Percentiles rank a stretch among this genome's conserved stretches.
These are phyloP conservation scores for Cliona cf. orientalis DNA, from an alignment of 37 sponge, comb jelly and placozoan genomes.

Conservation along the genomic window DNA sequence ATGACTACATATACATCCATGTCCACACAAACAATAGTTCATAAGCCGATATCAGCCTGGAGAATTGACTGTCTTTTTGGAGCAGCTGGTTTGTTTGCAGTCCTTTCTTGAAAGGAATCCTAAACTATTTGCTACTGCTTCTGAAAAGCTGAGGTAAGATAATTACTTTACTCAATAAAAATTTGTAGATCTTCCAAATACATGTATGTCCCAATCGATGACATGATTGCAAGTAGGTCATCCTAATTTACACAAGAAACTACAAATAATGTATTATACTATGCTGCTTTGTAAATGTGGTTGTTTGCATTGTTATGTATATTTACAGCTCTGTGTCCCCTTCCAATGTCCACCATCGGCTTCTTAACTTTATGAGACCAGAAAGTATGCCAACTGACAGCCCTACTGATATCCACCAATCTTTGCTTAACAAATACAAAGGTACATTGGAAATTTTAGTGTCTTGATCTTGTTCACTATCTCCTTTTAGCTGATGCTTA, in stretches of 20 bases:
- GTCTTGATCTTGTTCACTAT: not conserved
- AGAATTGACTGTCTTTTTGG: slow-evolving; percentile 66
- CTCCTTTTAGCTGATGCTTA: slow-evolving; percentile 67
- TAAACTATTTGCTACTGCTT: slow-evolving; percentile 44
- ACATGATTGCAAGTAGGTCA: too few species aligned
- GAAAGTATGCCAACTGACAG: slow-evolving; percentile 49
- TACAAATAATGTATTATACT: too few species aligned
- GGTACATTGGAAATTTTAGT: slow-evolving; percentile 9
- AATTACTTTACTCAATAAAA: too few species aligned
- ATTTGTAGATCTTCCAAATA: too few species aligned
- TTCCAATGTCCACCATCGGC: slow-evolving; percentile 66
- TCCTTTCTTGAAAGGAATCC: slow-evolving; percentile 83
- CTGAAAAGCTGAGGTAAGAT: not conserved
- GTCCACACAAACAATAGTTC: slow-evolving; percentile 25
- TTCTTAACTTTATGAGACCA: slow-evolving; percentile 74
- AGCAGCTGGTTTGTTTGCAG: slow-evolving; percentile 74
- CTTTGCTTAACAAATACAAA: slow-evolving; percentile 52
- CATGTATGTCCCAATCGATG: too few species aligned
- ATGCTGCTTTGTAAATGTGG: too few species aligned
- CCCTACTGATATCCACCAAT: slow-evolving; percentile 55
- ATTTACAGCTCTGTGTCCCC: slow-evolving; percentile 20
- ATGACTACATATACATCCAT: not conserved
- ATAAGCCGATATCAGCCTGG: slow-evolving; percentile 43
- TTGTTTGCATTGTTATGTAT: not conserved
- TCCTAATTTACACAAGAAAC: too few species aligned